These are phyloP conservation scores for Thyatira batis DNA, from an alignment of 2,888 invertebrate species.

Conservation along the genomic window DNA sequence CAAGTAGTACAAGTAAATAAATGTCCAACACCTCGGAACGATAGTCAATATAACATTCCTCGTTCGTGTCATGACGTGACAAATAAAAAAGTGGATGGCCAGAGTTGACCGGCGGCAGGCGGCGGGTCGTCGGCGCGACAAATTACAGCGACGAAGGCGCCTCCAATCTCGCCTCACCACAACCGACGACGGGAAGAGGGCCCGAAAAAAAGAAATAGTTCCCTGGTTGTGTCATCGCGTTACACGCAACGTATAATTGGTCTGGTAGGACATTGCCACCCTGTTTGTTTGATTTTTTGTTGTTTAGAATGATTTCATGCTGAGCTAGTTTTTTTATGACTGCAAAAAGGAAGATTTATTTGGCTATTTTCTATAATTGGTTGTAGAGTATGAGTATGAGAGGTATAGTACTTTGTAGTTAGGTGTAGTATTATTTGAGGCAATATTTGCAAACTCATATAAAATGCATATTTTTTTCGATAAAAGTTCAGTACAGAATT, in stretches of 20 bases:
- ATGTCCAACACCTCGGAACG: neutral
- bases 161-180: constrained; percentile 56
- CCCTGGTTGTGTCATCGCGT: constrained; percentile 63
- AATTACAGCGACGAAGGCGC: constrained; percentile 67
- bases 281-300: constrained; percentile 32
- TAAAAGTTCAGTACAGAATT: no score
- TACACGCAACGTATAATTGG: constrained; percentile 55
- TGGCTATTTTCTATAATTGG: neutral
- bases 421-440: no score
- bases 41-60: constrained; percentile 32
- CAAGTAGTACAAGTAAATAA: no score
- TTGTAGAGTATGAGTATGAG: no score
- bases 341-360: neutral
- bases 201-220: constrained; percentile 50
- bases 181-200: constrained; percentile 33
- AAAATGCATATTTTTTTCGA: no score
- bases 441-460: no score
- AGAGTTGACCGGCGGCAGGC: constrained; percentile 39
- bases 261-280: constrained; percentile 46
- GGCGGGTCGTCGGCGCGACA: constrained; percentile 49
- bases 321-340: neutral
- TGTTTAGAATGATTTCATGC: neutral
- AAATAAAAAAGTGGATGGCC: constrained; percentile 42
- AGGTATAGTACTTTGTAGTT: no score
- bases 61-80: constrained; percentile 47